phyloP scores from a whole-genome alignment of 2,888 invertebrate genomes.

The Ptychoptera contaminata region DNA sequence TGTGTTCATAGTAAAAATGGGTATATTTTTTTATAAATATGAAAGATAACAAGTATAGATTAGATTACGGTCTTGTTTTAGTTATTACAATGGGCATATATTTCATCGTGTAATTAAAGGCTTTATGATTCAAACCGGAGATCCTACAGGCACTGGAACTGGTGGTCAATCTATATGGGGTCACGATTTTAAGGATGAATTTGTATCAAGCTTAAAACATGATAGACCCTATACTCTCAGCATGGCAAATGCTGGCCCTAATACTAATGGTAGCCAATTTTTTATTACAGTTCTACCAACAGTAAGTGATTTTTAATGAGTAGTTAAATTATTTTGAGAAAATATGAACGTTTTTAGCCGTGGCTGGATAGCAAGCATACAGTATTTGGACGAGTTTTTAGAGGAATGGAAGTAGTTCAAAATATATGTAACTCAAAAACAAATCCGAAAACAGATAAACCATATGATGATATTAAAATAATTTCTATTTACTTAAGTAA shows the following conservation, averaged over 20 bases:
- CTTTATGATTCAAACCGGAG: constrained; percentile 54
- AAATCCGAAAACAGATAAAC: constrained; percentile 96
- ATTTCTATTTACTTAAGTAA: constrained; percentile 47
- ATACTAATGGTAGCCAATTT: constrained; percentile 97
- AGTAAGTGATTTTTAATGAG: constrained; percentile 36
- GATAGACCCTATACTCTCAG: constrained; percentile 95
- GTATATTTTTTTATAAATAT: constrained; percentile 12
- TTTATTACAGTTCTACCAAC: constrained; percentile 96
- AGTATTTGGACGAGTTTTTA: constrained; percentile 84
- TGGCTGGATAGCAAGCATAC: constrained; percentile 99
- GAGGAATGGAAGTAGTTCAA: constrained; percentile 96
- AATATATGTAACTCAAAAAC: constrained; percentile 91
- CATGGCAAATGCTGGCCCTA: constrained; percentile 98
- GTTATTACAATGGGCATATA: constrained; percentile 70
- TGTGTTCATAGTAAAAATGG: constrained; percentile 93
- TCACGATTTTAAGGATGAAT: constrained; percentile 97
- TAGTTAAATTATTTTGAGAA: constrained; percentile 8
- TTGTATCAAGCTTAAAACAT: constrained; percentile 74
- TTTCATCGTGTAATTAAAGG: constrained; percentile 81
- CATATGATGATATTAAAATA: constrained; percentile 87
- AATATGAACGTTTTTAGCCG: constrained; percentile 58
- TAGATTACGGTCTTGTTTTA: constrained; percentile 3
- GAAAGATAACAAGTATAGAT: neutral
- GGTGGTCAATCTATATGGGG: constrained; percentile 99
- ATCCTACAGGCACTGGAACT: constrained; percentile 73